These are phyloP conservation scores for Bos taurus DNA, from an alignment of 2,113 vertebrate genomes.

Conservation along the genomic window DNA sequence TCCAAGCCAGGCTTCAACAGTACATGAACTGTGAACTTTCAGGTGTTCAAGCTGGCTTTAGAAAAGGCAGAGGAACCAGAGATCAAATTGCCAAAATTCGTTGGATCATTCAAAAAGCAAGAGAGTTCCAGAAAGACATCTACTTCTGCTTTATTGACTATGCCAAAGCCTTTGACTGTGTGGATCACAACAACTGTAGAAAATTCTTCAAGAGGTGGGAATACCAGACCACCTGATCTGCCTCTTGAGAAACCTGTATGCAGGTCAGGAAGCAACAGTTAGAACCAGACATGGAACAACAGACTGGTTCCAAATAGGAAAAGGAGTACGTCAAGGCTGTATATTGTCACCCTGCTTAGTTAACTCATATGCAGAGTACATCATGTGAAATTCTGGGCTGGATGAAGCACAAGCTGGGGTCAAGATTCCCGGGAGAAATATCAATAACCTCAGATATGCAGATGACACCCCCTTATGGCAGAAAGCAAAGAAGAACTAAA, in stretches of 20 bases:
- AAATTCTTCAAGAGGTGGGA: background rate
- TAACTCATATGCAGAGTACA: background rate
- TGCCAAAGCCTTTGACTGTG: background rate
- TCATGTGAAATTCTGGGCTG: background rate
- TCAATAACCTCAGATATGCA: background rate
- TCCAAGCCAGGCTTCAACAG: background rate
- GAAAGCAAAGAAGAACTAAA: background rate
- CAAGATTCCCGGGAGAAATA: background rate
- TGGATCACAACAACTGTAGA: background rate
- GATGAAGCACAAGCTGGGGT: background rate
- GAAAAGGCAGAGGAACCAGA: background rate
- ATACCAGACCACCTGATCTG: background rate
- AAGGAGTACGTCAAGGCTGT: background rate
- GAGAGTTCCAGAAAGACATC: background rate
- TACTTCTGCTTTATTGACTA: background rate
- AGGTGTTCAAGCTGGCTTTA: background rate
- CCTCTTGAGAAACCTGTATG: background rate
- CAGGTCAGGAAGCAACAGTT: background rate
- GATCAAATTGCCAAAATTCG: background rate
- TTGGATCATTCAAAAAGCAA: background rate
- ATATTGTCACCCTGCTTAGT: background rate
- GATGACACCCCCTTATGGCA: background rate
- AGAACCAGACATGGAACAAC: background rate
- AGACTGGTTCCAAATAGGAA: background rate
- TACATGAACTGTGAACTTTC: background rate